Conservation (phyloP, 2,113 vertebrate genomes). For the Eonycteris spelaea region DNA sequence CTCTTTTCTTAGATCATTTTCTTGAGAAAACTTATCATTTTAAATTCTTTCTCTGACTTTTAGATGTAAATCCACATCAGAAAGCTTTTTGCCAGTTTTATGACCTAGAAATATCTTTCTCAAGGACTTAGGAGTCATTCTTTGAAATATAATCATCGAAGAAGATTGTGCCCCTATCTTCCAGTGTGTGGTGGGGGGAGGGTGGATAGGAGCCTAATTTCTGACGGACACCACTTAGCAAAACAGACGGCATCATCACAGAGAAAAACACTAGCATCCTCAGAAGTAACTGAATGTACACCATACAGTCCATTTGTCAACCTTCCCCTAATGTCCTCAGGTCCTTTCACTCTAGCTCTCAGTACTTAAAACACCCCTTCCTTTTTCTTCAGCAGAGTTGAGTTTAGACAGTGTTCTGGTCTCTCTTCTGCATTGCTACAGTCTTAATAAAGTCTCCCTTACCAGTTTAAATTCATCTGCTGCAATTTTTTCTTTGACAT, state of each 20-base stretch:
- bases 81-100: background rate
- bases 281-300: background rate
- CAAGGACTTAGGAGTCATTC: no score
- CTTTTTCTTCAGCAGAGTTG: background rate
- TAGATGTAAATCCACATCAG: background rate
- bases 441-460: background rate
- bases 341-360: no score
- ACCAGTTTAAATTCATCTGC: background rate
- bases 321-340: background rate
- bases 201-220: background rate
- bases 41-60: background rate
- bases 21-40: background rate
- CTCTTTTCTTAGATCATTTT: background rate
- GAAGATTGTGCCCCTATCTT: background rate
- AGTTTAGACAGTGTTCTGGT: background rate
- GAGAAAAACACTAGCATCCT: background rate
- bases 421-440: background rate
- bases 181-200: no score
- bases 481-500: background rate
- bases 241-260: background rate
- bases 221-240: background rate
- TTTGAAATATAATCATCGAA: background rate
- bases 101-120: background rate
- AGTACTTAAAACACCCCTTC: accelerated
- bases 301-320: background rate